Base-by-base conservation (phyloP, 2,797 vertebrate genomes). In the Erethizon dorsatum region DNA sequence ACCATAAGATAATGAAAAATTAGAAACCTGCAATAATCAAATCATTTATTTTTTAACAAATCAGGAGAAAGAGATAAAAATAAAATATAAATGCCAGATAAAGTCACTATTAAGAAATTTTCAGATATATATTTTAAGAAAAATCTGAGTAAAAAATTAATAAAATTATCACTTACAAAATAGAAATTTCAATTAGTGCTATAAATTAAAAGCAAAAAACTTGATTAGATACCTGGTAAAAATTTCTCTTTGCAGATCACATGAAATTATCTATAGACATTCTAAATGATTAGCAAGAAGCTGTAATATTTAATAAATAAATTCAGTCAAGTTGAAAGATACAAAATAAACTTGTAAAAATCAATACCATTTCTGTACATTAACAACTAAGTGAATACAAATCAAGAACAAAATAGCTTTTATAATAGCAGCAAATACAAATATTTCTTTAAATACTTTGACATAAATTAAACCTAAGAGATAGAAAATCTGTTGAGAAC, bases 31-130 rank as follows among this genome's bases (percentile, higher is more conserved):
- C 1, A 83, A 0, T 41, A 88, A 91, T 96, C 47, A 84, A 89
- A 88, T 91, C 63, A 91, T 80, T 88, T 67, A 73, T 86, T 37
- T 88, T 88, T 91, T 93, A 89, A 94, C 83, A 95, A 57, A 95
- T 10, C 5, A 77, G 45, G 22, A 89, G 52, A 90, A 12, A 96
- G 4, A n/a, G 63, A 79, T 80, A 97, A 88, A 10, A 88, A 79
- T 67, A 67, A 92, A 61, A 77, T 26, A 65, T 5, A 1, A 83
- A 37, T 75, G 1, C 1, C 22, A 75, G 41, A 88, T 28, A 86
- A 28, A 71, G 28, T 61, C 11, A 88, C 11, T 91, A 45, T 85
- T 94, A 61, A 69, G 33, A 92, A 83, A 85, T 88, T 75, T 73
- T 57, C 37, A 92, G 24, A 5, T n/a, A 20, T 41, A 13, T n/a